Percentiles rank a stretch among this genome's conserved stretches.
Evolutionary conservation across 2,888 invertebrate species (phyloP).

Genomic region (Trimorus sp.): DNA sequence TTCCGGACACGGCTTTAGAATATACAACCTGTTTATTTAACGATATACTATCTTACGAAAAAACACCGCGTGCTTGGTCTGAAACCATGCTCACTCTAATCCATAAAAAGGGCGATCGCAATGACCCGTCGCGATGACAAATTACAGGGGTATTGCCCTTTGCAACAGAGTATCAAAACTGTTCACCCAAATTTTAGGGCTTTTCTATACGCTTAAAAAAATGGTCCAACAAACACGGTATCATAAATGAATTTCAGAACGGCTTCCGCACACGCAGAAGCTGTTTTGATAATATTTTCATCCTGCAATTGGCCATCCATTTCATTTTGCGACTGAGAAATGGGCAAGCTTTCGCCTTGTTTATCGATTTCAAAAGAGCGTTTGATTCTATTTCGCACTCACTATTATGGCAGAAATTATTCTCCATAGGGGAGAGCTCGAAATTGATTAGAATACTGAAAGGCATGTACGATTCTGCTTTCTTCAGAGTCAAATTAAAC

Average conservation of each 20-base stretch:
- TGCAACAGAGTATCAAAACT: conserved; percentile 12
- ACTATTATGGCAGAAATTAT: conserved; percentile 28
- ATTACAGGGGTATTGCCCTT: conserved; percentile 5
- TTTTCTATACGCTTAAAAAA: neutral
- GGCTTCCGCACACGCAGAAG: conserved; percentile 7
- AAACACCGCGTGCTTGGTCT: conserved; percentile 5
- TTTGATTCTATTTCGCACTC: conserved; percentile 32
- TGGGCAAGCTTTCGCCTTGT: conserved; percentile 14
- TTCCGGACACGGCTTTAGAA: neutral
- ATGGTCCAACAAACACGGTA: neutral
- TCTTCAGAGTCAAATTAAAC: conserved; percentile 11
- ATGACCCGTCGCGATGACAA: neutral
- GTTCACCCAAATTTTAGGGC: conserved; percentile 12
- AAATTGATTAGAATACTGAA: conserved; percentile 30
- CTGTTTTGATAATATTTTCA: conserved; percentile 13
- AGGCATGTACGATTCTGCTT: conserved; percentile 17
- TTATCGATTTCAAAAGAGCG: conserved; percentile 26
- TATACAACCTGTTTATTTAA: conserved; percentile 6
- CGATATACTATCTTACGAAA: conserved; percentile 5
- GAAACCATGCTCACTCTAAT: neutral
- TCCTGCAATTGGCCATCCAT: conserved; percentile 6
- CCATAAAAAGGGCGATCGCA: conserved; percentile 13
- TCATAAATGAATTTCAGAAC: neutral
- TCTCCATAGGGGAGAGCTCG: conserved; percentile 7
- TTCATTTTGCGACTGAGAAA: neutral